These are phyloP conservation scores for Mobula hypostoma DNA, from an alignment of 2,113 vertebrate genomes.

Conservation along the genomic window DNA sequence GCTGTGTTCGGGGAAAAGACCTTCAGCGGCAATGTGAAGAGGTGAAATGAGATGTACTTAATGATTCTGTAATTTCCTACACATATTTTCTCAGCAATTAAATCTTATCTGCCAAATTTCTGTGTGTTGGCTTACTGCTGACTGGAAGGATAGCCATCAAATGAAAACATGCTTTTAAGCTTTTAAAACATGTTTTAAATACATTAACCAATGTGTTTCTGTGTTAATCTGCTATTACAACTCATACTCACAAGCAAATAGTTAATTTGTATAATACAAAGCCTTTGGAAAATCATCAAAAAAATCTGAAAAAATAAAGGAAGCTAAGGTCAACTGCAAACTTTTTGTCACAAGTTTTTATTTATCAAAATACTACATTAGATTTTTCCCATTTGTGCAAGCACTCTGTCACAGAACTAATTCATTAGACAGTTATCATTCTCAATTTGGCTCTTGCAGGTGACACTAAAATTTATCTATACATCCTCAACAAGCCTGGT, in stretches of 20 bases:
- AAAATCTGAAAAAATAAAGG: neutral
- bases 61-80: conserved; percentile 16
- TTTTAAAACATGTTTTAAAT: neutral
- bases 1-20: neutral
- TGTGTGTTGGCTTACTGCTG: neutral
- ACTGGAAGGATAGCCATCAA: conserved; percentile 2
- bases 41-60: neutral
- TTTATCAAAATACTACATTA: neutral
- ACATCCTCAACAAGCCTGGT: neutral
- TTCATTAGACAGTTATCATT: neutral
- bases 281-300: neutral
- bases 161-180: conserved; percentile 10
- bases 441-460: neutral
- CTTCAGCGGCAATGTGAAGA: neutral
- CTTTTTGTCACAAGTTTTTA: neutral
- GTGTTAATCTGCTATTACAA: neutral
- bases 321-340: neutral
- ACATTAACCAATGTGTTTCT: neutral
- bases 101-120: neutral
- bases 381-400: neutral
- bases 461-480: neutral
- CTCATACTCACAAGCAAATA: neutral
- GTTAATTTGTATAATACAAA: neutral
- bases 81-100: neutral
- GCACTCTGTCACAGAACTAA: neutral